Percentiles rank a stretch among this genome's conserved stretches.
Conservation (phyloP, 2,888 invertebrate species). For the Scotopteryx bipunctaria region DNA sequence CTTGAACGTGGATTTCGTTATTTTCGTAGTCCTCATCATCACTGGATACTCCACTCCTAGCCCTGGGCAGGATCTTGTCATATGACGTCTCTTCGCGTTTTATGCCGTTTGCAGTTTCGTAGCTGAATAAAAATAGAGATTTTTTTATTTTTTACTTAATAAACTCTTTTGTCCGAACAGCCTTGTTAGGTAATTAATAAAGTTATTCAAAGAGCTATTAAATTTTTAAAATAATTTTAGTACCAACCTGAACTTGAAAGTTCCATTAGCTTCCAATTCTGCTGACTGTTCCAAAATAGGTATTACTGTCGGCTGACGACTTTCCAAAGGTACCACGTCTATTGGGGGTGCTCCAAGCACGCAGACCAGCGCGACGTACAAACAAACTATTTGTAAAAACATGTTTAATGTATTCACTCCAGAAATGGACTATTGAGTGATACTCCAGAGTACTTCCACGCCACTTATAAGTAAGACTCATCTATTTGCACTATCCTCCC, state of each 20-base stretch:
- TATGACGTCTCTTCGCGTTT: slow-evolving; percentile 89
- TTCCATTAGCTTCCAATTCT: slow-evolving; percentile 77
- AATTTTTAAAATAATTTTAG: background rate
- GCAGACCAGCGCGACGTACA: slow-evolving; percentile 49
- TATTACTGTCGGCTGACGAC: slow-evolving; percentile 68
- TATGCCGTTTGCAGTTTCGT: slow-evolving; percentile 91
- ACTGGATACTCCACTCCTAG: slow-evolving; percentile 65
- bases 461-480: slow-evolving; percentile 78
- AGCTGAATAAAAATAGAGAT: no score
- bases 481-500: slow-evolving; percentile 80
- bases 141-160: no score
- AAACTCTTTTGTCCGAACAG: no score
- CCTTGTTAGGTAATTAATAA: no score
- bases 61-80: slow-evolving; percentile 83
- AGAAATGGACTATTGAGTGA: slow-evolving; percentile 68
- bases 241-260: slow-evolving; percentile 74
- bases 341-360: slow-evolving; percentile 56
- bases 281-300: slow-evolving; percentile 80
- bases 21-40: slow-evolving; percentile 83
- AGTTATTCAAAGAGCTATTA: no score
- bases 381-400: slow-evolving; percentile 57
- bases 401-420: slow-evolving; percentile 62
- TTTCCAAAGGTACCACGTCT: slow-evolving; percentile 59
- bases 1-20: slow-evolving; percentile 84
- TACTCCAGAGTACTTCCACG: slow-evolving; percentile 67